Base-by-base conservation (phyloP, 2,888 invertebrate genomes). In the Cordilura impudica region DNA sequence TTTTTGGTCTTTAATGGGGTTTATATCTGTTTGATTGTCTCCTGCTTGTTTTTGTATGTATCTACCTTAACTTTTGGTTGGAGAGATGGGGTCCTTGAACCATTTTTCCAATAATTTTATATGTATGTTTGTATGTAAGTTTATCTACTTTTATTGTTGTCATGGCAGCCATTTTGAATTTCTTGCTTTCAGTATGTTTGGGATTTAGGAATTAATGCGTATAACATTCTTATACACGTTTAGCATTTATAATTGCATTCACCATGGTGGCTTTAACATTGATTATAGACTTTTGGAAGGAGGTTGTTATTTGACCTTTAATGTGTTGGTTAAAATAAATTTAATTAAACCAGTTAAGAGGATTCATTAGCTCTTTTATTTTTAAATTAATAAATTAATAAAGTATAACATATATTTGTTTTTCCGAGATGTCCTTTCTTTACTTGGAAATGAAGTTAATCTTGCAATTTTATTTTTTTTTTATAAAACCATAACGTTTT, bases 31-130 rank as follows among this genome's bases (percentile, higher is more conserved):
- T 53, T n/a, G n/a, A n/a, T n/a, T n/a, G n/a, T n/a, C n/a, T n/a
- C n/a, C n/a, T n/a, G n/a, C n/a, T 29, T 54, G 14, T 61, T 51
- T 4, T 18, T 63, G 26, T 56, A 43, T 67, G 45, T 67, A 35
- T 35, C 14, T 61, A 65, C 49, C 35, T 47, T 16, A 16, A 23
- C 43, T 23, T 39, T 51, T 29, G 10, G 7, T n/a, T n/a, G n/a
- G n/a, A n/a, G n/a, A n/a, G n/a, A n/a, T 4, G 29, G n/a, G 65
- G 72, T 45, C 67, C 60, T 60, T 74, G 53, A 60, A 74, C 45
- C 53, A 74, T 29, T 67, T 61, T 14, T 61, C 16, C 14, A 23
- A 10, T 35, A 12, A 39, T 47, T 2, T 47, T 23, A 35, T 43
- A 14, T 49, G 19, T 49, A 14, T 31, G 16, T 43, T 18, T 63